Evolutionary conservation across 2,888 invertebrate genomes (phyloP), one percentile per base, ranked within the genome.

Genomic region (Ganaspis brasiliensis): DNA sequence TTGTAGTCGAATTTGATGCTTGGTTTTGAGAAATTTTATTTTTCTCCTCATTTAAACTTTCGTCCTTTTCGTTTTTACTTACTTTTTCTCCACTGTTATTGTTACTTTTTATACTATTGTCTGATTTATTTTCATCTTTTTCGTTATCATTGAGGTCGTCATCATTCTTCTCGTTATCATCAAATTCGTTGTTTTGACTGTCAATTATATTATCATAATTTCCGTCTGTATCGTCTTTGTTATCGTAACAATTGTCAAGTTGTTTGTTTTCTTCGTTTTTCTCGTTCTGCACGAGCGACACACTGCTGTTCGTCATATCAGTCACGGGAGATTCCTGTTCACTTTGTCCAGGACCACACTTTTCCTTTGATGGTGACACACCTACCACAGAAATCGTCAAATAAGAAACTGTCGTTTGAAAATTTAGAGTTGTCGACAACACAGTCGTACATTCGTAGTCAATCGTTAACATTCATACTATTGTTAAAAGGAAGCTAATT

Each of bases 361-460:
- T n/a, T n/a, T n/a, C n/a, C n/a, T n/a, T n/a, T n/a, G n/a, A n/a
- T n/a, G n/a, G n/a, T n/a, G n/a, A n/a, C n/a, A n/a, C n/a, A n/a
- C n/a, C n/a, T n/a, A n/a, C n/a, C n/a, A n/a, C n/a, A n/a, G n/a
- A n/a, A n/a, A n/a, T n/a, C n/a, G n/a, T n/a, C n/a, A n/a, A n/a
- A n/a, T n/a, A n/a, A n/a, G n/a, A n/a, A n/a, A n/a, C 49, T n/a
- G 49, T 49, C 49, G 16, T 49, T n/a, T 40, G 8, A 8, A 49
- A 16, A n/a, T n/a, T 49, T 49, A n/a, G n/a, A n/a, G 49, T 49
- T 49, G 49, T 49, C 49, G 49, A 49, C n/a, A 49, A 49, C 49
- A n/a, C n/a, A n/a, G n/a, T n/a, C n/a, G n/a, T n/a, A n/a, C n/a
- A n/a, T n/a, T n/a, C n/a, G n/a, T n/a, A 49, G n/a, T n/a, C 49